phyloP scores from a whole-genome alignment of 2,888 invertebrate species.

The Villa cingulata region DNA sequence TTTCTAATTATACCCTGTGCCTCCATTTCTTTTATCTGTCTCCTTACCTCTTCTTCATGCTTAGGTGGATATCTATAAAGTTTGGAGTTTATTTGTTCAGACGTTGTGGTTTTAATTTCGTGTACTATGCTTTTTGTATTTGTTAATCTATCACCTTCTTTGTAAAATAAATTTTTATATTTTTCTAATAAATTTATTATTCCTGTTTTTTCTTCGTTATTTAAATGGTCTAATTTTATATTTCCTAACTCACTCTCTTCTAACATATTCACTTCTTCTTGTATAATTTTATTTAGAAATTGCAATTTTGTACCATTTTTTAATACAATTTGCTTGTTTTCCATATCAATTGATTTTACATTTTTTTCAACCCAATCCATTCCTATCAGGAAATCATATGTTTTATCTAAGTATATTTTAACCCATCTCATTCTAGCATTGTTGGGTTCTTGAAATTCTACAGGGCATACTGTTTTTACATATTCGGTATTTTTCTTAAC shows the following conservation, averaged over 20 bases:
- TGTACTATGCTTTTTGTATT: too few species aligned
- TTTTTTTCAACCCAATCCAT: too few species aligned
- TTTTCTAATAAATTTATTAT: slow-evolving; percentile 4
- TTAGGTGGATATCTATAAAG: too few species aligned
- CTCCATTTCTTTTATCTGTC: too few species aligned
- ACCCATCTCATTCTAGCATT: slow-evolving; percentile 1
- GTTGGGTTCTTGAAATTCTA: background rate
- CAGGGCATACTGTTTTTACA: background rate
- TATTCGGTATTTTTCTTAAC: background rate
- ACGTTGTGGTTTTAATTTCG: too few species aligned
- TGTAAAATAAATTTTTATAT: background rate
- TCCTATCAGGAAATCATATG: too few species aligned
- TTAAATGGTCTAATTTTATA: slow-evolving; percentile 7
- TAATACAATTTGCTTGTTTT: slow-evolving; percentile 3
- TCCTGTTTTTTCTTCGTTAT: background rate
- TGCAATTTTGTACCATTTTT: background rate
- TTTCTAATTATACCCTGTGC: too few species aligned
- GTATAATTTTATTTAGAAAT: slow-evolving; percentile 1
- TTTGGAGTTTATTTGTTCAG: too few species aligned
- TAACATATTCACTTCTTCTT: slow-evolving; percentile 5
- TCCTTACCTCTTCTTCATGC: too few species aligned
- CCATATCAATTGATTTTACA: too few species aligned
- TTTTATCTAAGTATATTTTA: slow-evolving; percentile 2
- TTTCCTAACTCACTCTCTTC: slow-evolving; percentile 4
- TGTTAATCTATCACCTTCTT: too few species aligned